Conservation (phyloP, 2,888 invertebrate genomes). For the Cerastoderma edule region DNA sequence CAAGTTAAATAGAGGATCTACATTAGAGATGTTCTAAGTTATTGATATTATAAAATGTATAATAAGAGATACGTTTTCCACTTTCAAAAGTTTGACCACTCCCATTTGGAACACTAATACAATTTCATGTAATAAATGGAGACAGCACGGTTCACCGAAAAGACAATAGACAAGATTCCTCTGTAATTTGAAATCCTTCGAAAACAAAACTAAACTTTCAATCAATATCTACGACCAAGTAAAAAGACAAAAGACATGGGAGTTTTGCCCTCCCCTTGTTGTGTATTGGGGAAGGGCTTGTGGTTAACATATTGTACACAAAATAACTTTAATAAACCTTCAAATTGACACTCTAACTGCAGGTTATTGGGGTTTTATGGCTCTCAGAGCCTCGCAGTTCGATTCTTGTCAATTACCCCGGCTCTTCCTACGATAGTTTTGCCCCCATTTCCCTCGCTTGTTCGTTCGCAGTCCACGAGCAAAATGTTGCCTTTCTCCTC, state of each 20-base stretch:
- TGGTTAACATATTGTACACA: conserved; percentile 51
- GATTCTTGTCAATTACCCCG: conserved; percentile 54
- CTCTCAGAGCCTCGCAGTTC: conserved; percentile 47
- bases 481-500: conserved; percentile 31
- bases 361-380: conserved; percentile 58
- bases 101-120: too few species aligned
- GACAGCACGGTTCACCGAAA: too few species aligned
- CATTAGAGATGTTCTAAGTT: too few species aligned
- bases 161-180: too few species aligned
- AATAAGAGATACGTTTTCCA: too few species aligned
- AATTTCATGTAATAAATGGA: too few species aligned
- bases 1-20: too few species aligned
- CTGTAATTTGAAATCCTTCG: conserved; percentile 19
- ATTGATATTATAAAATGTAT: too few species aligned
- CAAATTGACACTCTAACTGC: conserved; percentile 57
- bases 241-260: conserved; percentile 39
- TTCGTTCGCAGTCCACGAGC: conserved; percentile 31
- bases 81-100: too few species aligned
- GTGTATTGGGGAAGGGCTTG: too few species aligned
- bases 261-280: conserved; percentile 32
- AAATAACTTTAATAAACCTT: conserved; percentile 61
- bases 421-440: conserved; percentile 27
- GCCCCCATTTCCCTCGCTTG: neutral
- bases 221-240: conserved; percentile 42
- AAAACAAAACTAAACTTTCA: conserved; percentile 26